Evolutionary conservation across 2,888 invertebrate species (phyloP).

Genomic region (Drosophila bunnanda): DNA sequence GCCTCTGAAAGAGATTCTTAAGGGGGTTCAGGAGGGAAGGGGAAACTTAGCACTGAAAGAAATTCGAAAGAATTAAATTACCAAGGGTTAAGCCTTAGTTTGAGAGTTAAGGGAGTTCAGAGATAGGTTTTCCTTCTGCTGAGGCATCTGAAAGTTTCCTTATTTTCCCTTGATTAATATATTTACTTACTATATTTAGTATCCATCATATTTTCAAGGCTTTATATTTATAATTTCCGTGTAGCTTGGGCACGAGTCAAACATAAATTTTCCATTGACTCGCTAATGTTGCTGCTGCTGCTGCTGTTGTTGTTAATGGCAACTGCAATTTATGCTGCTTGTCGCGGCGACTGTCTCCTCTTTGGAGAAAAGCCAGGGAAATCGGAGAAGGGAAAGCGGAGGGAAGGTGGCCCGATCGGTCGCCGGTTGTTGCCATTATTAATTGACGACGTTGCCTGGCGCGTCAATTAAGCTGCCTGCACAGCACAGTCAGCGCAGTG

Average conservation of each 20-base stretch:
- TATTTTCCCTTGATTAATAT: background rate
- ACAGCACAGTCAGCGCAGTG: slow-evolving; percentile 27
- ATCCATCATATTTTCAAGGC: background rate
- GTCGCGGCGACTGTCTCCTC: slow-evolving; percentile 30
- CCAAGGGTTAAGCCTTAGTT: background rate
- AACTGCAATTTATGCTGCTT: slow-evolving; percentile 38
- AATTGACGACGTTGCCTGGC: slow-evolving; percentile 30
- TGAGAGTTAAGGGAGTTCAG: background rate
- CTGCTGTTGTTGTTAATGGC: slow-evolving; percentile 26
- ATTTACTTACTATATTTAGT: background rate
- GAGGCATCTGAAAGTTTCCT: background rate
- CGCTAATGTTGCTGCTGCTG: slow-evolving; percentile 29
- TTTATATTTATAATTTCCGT: background rate
- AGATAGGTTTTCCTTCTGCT: background rate
- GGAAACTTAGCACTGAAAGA: background rate
- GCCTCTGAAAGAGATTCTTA: background rate
- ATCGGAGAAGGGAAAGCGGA: slow-evolving; percentile 14
- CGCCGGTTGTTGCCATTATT: slow-evolving; percentile 26
- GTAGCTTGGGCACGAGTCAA: slow-evolving; percentile 67
- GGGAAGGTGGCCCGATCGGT: background rate
- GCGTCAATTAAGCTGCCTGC: slow-evolving; percentile 40
- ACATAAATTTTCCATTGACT: slow-evolving; percentile 71
- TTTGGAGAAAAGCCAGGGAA: slow-evolving; percentile 15
- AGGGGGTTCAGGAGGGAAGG: background rate
- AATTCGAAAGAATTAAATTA: background rate